Conservation (phyloP, 2,888 invertebrate genomes). For the Hypomecis atomaria region DNA sequence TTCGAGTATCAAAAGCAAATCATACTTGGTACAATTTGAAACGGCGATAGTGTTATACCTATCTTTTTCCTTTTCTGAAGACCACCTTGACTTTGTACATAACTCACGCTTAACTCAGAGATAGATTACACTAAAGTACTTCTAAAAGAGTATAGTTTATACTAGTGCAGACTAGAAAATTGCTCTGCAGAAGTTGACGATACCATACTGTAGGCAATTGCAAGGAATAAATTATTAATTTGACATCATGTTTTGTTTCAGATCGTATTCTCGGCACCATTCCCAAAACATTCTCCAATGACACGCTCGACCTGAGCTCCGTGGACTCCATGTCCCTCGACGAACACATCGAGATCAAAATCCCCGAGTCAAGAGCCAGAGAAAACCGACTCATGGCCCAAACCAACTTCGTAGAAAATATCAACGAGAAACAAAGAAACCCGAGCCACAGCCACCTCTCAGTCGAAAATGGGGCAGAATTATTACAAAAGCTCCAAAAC, state of each 20-base stretch:
- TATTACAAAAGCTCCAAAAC: constrained; percentile 51
- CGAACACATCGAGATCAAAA: constrained; percentile 86
- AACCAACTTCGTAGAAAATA: constrained; percentile 76
- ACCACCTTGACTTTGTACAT: no score
- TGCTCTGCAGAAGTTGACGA: no score
- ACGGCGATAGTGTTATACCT: no score
- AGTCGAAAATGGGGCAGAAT: constrained; percentile 69
- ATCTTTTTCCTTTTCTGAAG: no score
- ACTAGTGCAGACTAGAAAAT: no score
- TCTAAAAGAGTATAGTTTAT: no score
- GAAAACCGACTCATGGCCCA: constrained; percentile 80
- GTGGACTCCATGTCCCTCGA: constrained; percentile 86
- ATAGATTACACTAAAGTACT: no score
- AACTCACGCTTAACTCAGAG: no score
- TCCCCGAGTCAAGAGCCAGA: constrained; percentile 79
- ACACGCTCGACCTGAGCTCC: constrained; percentile 85
- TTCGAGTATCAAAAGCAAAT: no score
- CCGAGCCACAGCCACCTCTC: constrained; percentile 70
- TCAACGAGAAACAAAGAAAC: constrained; percentile 74
- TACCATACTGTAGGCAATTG: no score
- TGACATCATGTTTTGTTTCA: constrained; percentile 48
- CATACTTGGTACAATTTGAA: no score
- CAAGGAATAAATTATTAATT: no score
- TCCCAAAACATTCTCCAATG: constrained; percentile 84
- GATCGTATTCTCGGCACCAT: constrained; percentile 81